These are phyloP conservation scores for Strigamia transsilvanica DNA, from an alignment of 2,888 invertebrate genomes.

Conservation along the genomic window DNA sequence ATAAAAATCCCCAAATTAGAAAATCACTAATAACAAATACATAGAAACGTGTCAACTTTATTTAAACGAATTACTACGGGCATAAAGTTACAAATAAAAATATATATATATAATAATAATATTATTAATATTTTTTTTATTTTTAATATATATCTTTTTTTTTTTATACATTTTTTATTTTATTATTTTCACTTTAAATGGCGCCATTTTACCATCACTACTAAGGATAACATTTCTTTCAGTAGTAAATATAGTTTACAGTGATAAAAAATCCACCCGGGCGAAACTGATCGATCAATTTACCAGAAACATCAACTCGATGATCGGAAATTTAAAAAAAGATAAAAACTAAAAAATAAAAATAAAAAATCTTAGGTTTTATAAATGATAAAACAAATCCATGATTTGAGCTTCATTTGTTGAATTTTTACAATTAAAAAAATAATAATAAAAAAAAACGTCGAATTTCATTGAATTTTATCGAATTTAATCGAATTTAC, in stretches of 20 bases:
- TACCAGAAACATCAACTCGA: not conserved
- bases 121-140: not conserved
- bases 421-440: not conserved
- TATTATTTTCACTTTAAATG: not conserved
- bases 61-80: not conserved
- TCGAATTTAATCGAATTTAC: not conserved
- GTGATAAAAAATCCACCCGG: not conserved
- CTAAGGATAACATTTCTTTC: not conserved
- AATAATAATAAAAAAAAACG: not conserved
- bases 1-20: not conserved
- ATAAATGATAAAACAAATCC: not conserved
- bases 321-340: not conserved
- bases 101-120: not conserved
- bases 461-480: no score
- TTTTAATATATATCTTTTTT: not conserved
- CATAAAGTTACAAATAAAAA: conserved; percentile 4
- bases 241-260: conserved; percentile 7
- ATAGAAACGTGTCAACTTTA: not conserved
- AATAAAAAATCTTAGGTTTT: not conserved
- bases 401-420: not conserved
- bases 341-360: not conserved
- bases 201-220: not conserved
- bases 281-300: not conserved
- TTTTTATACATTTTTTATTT: not conserved
- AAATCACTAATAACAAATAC: not conserved